These are phyloP conservation scores for Tympanuchus pallidicinctus DNA, from an alignment of 2,113 vertebrate species.

Conservation along the genomic window DNA sequence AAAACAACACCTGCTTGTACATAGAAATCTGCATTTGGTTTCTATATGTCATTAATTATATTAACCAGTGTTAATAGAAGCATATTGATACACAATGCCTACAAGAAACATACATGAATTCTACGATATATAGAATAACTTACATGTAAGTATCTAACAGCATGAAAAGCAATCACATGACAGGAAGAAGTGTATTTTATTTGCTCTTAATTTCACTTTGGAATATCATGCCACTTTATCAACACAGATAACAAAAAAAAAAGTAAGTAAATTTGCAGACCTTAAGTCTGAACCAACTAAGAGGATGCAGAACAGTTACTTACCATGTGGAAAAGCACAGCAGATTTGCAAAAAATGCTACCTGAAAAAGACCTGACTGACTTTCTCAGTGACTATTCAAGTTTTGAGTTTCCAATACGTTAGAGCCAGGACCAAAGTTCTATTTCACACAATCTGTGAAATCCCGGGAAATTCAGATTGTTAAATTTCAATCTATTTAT, in stretches of 20 bases:
- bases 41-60: background rate
- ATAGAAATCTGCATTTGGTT: background rate
- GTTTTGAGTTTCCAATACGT: background rate
- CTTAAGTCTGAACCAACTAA: too few species aligned
- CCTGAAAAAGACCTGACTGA: too few species aligned
- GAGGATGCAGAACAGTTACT: too few species aligned
- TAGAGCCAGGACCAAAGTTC: background rate
- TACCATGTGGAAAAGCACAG: too few species aligned
- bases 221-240: background rate
- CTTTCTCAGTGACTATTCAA: background rate
- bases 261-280: too few species aligned
- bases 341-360: too few species aligned
- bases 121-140: background rate
- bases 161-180: background rate
- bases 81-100: background rate
- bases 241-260: too few species aligned
- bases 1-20: background rate
- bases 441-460: background rate
- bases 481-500: background rate
- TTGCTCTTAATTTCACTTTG: background rate
- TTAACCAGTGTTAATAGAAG: background rate
- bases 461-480: background rate
- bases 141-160: too few species aligned
- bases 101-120: background rate
- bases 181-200: background rate